phyloP scores from a whole-genome alignment of 2,888 invertebrate genomes.

The Psococerastis gibbosa region DNA sequence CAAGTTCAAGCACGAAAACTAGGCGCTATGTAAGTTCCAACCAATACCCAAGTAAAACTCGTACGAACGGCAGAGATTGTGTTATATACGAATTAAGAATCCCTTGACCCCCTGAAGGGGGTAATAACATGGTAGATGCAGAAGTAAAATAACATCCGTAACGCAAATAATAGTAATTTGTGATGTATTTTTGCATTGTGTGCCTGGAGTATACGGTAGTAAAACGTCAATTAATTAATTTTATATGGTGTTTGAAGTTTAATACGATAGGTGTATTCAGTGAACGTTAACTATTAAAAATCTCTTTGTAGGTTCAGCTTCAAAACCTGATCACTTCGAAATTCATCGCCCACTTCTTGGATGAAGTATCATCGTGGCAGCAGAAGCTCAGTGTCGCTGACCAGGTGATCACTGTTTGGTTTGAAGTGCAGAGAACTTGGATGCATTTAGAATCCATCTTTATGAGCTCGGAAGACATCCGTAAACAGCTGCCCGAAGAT shows the following conservation, averaged over 20 bases:
- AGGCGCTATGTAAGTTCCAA: no score
- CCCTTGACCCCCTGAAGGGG: no score
- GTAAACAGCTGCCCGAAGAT: constrained; percentile 84
- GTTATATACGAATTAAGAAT: no score
- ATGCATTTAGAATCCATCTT: constrained; percentile 94
- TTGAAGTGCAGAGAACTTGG: constrained; percentile 95
- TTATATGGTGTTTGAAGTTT: background rate
- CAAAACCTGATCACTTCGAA: constrained; percentile 95
- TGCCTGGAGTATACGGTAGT: background rate
- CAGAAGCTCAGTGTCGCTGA: constrained; percentile 81
- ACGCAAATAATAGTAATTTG: no score
- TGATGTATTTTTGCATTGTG: no score
- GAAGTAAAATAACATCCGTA: no score
- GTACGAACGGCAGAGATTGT: no score
- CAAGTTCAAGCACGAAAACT: no score
- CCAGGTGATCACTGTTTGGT: constrained; percentile 81
- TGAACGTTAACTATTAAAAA: no score
- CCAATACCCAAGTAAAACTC: no score
- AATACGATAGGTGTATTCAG: background rate
- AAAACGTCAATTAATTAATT: constrained; percentile 9
- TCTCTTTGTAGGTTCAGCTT: constrained; percentile 57
- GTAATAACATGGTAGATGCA: no score
- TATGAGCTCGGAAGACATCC: constrained; percentile 93
- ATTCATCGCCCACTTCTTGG: constrained; percentile 87
- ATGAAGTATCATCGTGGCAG: constrained; percentile 90